These are phyloP conservation scores for Desmophyllum pertusum DNA, from an alignment of 92 coral and sea anemone genomes.

Conservation along the genomic window DNA sequence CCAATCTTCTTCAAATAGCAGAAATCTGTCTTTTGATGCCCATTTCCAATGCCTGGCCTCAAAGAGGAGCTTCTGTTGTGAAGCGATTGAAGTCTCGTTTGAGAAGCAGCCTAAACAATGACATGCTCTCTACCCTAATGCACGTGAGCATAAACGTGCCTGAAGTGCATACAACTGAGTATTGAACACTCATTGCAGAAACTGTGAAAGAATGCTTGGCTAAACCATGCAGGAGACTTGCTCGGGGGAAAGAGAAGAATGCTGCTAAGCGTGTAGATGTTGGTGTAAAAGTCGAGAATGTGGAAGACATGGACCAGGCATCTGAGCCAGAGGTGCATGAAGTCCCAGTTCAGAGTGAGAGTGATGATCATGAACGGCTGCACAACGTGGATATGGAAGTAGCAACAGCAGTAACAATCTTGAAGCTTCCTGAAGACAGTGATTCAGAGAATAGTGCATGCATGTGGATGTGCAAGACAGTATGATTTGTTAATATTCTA, in stretches of 20 bases:
- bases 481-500: too few species aligned
- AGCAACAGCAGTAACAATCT: constrained; percentile 16
- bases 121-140: constrained; percentile 51
- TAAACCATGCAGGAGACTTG: constrained; percentile 15
- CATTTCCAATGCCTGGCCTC: constrained; percentile 61
- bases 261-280: constrained; percentile 25
- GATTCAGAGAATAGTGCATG: constrained; percentile 32
- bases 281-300: constrained; percentile 8
- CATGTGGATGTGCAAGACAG: too few species aligned
- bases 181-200: constrained; percentile 32
- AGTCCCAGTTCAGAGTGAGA: too few species aligned
- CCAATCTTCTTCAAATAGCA: constrained; percentile 38
- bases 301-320: too few species aligned
- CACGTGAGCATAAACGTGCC: constrained; percentile 48
- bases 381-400: constrained; percentile 34
- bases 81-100: constrained; percentile 59
- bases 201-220: constrained; percentile 28
- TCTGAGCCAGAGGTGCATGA: too few species aligned
- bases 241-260: constrained; percentile 25
- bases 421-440: constrained; percentile 41
- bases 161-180: constrained; percentile 26
- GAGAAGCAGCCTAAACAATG: constrained; percentile 48
- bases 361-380: too few species aligned
- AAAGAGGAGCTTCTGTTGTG: constrained; percentile 55
- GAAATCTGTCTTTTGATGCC: constrained; percentile 57